Conservation (phyloP, 2,113 vertebrate genomes). For the Phylloscopus trochilus region DNA sequence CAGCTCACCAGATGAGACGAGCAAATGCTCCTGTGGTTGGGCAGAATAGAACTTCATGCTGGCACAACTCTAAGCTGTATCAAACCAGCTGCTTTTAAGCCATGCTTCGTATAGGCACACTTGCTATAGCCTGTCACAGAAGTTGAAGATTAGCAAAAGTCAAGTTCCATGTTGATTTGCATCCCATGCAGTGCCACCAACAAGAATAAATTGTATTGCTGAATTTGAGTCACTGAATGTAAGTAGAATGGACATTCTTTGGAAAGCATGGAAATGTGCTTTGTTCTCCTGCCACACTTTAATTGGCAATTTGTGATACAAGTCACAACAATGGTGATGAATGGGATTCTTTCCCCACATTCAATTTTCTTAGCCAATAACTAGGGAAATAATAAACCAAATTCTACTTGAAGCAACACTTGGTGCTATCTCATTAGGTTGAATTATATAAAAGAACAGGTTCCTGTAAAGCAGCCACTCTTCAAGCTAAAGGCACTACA, state of each 20-base stretch:
- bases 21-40: not conserved
- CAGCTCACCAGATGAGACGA: not conserved
- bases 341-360: not conserved
- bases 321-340: not conserved
- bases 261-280: not conserved
- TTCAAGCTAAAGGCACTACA: not conserved
- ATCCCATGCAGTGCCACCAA: not conserved
- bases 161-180: not conserved
- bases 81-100: not conserved
- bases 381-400: conserved; percentile 16
- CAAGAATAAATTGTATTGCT: not conserved
- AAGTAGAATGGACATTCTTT: not conserved
- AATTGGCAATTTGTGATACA: not conserved
- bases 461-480: not conserved
- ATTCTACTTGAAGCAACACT: not conserved
- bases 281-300: not conserved
- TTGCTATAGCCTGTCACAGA: not conserved
- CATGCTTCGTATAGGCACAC: not conserved
- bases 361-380: conserved; percentile 6
- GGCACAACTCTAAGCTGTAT: not conserved
- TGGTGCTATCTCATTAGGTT: not conserved
- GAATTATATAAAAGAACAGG: not conserved
- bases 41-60: not conserved
- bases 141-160: not conserved
- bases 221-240: not conserved